Base-by-base conservation (phyloP, 1,140 invertebrate genomes). In the Venturia canescens region DNA sequence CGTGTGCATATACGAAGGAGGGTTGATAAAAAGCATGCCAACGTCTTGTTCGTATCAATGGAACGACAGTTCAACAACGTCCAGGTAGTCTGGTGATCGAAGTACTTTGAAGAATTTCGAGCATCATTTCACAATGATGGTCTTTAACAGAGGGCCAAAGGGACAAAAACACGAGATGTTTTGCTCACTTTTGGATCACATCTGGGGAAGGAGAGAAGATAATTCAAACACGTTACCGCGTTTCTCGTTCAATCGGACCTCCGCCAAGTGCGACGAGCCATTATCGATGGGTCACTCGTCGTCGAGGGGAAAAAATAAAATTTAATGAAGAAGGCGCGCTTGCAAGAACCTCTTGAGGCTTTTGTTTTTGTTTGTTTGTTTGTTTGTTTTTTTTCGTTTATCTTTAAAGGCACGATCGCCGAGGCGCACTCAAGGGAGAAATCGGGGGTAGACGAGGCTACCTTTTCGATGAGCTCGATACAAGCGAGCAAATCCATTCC, bases 391-490 rank as follows among this genome's bases (percentile, higher is more conserved):
- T 69, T 13, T 34, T 26, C 16, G 4, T 69, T 18, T 76, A 29
- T 1, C 26, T 23, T 27, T 16, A 70, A 34, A 23, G 18, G 38
- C n/a, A n/a, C 2, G 48, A 50, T 44, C n/a, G 5, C 11, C 11
- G 48, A 60, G n/a, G n/a, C n/a, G n/a, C 3, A 57, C 23, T 66
- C 23, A 16, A 23, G 23, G 48, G 48, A 29, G 16, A n/a, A n/a
- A 31, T 27, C 9, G 74, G 57, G 75, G 79, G 48, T 50, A 78
- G 72, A 82, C 90, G 71, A 27, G 53, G 93, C 90, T 94, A 98
- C 97, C 97, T 98, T 98, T 94, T 98, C 98, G 91, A 99, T 98
- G 83, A 99, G 94, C 90, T 98, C 97, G 93, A 99, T 98, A 95
- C 97, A 98, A 92, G 97, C 97, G 91, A 97, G 94, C 92, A 99